These are phyloP conservation scores for Saimiri boliviensis DNA, from an alignment of 2,113 vertebrate species.

Conservation along the genomic window DNA sequence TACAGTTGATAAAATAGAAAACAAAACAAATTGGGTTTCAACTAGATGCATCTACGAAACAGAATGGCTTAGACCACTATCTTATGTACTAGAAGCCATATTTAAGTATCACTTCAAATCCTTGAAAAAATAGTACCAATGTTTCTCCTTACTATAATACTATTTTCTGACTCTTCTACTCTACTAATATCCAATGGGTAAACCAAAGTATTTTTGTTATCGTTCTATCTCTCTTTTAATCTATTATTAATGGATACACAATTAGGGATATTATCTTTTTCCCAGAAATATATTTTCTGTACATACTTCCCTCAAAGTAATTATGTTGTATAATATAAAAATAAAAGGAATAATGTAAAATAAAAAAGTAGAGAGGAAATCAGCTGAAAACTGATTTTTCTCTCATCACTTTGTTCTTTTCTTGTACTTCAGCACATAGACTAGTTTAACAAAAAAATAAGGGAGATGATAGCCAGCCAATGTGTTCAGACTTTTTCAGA, in stretches of 20 bases:
- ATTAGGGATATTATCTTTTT: background rate
- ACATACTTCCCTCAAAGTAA: background rate
- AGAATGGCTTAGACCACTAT: background rate
- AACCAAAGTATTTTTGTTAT: background rate
- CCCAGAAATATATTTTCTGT: background rate
- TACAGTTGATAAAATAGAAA: background rate
- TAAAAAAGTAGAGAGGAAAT: too few species aligned
- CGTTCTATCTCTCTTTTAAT: background rate
- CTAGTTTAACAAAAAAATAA: background rate
- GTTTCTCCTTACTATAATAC: background rate
- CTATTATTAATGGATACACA: background rate
- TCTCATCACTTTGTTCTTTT: rapidly evolving
- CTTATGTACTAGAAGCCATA: background rate
- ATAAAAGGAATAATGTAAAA: background rate
- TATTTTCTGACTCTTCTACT: background rate
- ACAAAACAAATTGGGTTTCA: background rate
- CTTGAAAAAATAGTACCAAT: background rate
- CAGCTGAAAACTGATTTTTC: background rate
- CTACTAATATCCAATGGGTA: background rate
- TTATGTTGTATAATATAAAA: background rate
- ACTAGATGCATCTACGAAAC: background rate
- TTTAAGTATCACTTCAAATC: background rate
- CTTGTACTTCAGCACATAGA: background rate
- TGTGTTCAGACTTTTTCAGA: background rate
- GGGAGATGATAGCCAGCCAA: background rate